A percentile compares a stretch with the other conserved stretches of the same genome.
Conservation (phyloP, 2,797 vertebrate species). For the Rhinichthys osculus region DNA sequence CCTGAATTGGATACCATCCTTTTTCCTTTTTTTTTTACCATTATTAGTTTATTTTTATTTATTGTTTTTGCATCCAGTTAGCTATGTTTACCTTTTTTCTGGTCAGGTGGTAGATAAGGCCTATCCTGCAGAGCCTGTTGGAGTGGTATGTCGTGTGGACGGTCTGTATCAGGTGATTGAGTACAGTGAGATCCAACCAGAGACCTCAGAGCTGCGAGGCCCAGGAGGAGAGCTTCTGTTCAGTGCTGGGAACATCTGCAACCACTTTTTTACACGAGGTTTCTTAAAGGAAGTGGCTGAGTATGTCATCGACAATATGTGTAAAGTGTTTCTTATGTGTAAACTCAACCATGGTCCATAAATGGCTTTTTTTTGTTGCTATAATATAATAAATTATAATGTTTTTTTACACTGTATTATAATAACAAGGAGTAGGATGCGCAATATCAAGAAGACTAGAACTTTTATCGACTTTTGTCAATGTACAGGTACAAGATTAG, state of each 20-base stretch:
- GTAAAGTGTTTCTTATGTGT: not conserved
- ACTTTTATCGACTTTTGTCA: not conserved
- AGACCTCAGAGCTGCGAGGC: constrained; percentile 72
- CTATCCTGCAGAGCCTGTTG: constrained; percentile 86
- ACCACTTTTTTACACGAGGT: constrained; percentile 90
- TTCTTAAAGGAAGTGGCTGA: constrained; percentile 83
- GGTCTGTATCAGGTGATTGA: constrained; percentile 91
- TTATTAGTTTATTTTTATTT: not conserved
- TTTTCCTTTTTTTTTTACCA: not conserved
- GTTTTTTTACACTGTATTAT: not conserved
- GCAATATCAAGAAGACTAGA: not conserved
- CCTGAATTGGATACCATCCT: not conserved
- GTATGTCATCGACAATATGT: constrained; percentile 72
- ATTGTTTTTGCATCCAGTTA: not conserved
- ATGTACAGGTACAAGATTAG: not conserved
- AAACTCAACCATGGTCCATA: not conserved
- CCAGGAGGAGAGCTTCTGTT: constrained; percentile 80
- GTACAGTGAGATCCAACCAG: constrained; percentile 88
- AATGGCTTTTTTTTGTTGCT: not conserved
- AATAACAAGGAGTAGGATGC: not conserved
- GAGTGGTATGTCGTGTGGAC: constrained; percentile 89
- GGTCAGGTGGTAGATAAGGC: constrained; percentile 91
- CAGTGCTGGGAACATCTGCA: constrained; percentile 91
- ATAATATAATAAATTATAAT: not conserved
- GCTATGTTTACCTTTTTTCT: not conserved